Evolutionary conservation across 1,140 invertebrate genomes (phyloP).

Genomic region (Drosophila kanapiae): DNA sequence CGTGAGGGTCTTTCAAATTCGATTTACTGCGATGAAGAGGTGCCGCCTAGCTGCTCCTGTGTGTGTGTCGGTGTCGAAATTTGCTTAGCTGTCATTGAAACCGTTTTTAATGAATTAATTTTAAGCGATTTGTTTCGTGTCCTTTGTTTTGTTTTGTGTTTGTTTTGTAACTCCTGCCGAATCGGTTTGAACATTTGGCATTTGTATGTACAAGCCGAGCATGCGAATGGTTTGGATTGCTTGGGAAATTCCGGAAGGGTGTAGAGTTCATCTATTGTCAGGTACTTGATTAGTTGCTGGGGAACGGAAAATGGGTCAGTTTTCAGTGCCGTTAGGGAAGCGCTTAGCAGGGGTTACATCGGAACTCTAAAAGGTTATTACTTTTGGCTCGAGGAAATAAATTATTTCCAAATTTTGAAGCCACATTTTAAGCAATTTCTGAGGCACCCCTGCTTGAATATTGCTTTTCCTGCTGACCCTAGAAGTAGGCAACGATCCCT

Average conservation of each 20-base stretch:
- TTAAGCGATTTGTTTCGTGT: slow-evolving; percentile 20
- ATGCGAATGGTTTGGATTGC: slow-evolving; percentile 1
- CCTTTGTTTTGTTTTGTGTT: slow-evolving; percentile 1
- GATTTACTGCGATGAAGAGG: slow-evolving; percentile 45
- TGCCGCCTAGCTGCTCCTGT: slow-evolving; percentile 25
- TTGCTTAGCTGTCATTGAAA: slow-evolving; percentile 66
- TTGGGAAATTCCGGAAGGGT: slow-evolving; percentile 29
- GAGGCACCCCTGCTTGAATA: not conserved
- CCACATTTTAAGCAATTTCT: not conserved
- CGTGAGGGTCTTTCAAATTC: slow-evolving; percentile 50
- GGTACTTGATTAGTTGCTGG: slow-evolving; percentile 79
- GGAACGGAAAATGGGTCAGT: slow-evolving; percentile 24
- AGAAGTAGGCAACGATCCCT: slow-evolving; percentile 44
- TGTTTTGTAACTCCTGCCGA: slow-evolving; percentile 25
- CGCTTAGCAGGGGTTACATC: not conserved
- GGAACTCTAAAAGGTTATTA: not conserved
- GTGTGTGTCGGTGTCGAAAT: slow-evolving; percentile 39
- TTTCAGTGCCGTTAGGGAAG: not conserved
- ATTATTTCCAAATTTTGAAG: slow-evolving; percentile 1
- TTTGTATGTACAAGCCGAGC: slow-evolving; percentile 63
- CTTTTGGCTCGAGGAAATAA: not conserved
- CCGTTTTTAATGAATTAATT: slow-evolving; percentile 62
- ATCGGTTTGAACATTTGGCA: slow-evolving; percentile 20
- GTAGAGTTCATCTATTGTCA: slow-evolving; percentile 76
- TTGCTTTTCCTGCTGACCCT: slow-evolving; percentile 6